A percentile compares a stretch with the other conserved stretches of the same genome.
Conservation (phyloP, 2,113 vertebrate genomes). For the Thunnus maccoyii region DNA sequence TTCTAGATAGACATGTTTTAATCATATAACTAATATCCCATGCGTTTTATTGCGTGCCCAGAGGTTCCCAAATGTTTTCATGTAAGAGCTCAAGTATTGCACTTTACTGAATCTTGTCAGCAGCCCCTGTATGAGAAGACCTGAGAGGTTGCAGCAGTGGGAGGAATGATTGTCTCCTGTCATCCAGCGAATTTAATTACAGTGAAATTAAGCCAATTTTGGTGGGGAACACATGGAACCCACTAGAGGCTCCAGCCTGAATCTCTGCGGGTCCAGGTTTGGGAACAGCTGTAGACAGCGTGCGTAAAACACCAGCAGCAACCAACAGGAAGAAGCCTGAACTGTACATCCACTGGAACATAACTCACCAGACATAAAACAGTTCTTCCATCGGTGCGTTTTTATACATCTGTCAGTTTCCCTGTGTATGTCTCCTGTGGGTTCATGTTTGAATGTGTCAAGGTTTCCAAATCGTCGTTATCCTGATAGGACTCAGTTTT, state of each 20-base stretch:
- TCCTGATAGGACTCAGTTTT: conserved; percentile 88
- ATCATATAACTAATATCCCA: not conserved
- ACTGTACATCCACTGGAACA: not conserved
- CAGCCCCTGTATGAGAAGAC: not conserved
- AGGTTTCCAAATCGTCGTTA: conserved; percentile 83
- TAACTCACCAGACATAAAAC: conserved; percentile 48
- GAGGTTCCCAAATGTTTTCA: not conserved
- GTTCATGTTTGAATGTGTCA: conserved; percentile 75
- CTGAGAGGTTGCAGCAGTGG: not conserved
- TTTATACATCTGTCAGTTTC: conserved; percentile 82
- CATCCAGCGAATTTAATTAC: not conserved
- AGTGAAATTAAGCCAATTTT: not conserved
- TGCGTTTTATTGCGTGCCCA: not conserved
- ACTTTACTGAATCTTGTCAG: conserved; percentile 1
- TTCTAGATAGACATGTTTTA: no score
- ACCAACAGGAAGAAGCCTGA: not conserved
- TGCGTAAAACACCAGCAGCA: conserved; percentile 31
- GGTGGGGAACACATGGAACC: not conserved
- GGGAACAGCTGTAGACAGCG: not conserved
- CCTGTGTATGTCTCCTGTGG: conserved; percentile 69
- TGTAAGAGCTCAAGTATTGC: not conserved
- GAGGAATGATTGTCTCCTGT: conserved; percentile 21
- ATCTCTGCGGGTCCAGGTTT: not conserved
- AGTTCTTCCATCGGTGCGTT: not conserved
- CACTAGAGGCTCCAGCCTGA: not conserved